Base-by-base conservation (phyloP, 2,797 vertebrate species). In the Manis crassicaudata region DNA sequence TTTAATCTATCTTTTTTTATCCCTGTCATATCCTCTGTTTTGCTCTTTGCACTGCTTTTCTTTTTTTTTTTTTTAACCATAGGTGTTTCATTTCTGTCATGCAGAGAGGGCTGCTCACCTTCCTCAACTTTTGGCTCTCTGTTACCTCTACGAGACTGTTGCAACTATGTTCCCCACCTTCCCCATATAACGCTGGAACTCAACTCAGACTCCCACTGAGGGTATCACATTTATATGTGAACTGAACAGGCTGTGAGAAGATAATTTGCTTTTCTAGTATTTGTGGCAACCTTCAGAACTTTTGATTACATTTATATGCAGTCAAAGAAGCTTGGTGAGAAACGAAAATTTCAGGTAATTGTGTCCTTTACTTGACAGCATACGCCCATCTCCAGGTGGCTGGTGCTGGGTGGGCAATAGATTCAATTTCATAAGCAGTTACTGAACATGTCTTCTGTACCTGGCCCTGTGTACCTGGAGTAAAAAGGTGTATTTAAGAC, bases 81-180 rank as follows among this genome's bases (percentile, higher is more conserved):
- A 96, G 82, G 88, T 95, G 92, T 95, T 96, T 96, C 73, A 86
- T 95, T 97, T 97, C 83, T 72, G 79, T 83, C 77, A 54, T 40
- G 13, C 32, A 62, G 90, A 37, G 88, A 93, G n/a, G 46, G 63
- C 4, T 37, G 68, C 63, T 92, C 52, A 32, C 75, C 70, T 63
- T 29, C 65, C 25, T 56, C 21, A 37, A 20, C 79, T 63, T 82
- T 21, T 67, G 70, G 67, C 73, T 67, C 79, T 76, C 43, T 4
- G 0, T 27, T 52, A 10, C 11, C 46, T 79, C 17, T 0, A 29
- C 1, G 7, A 40, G 84, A 58, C 50, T 1, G n/a, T 27, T 70
- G 14, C 62, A 32, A 16, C 16, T 12, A 3, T 11, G 75, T 52
- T 40, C 50, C 21, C 85, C 63, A 27, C 86, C 23, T 87, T 80